Conservation (phyloP, 2,113 vertebrate species). For the Pelodiscus sinensis region DNA sequence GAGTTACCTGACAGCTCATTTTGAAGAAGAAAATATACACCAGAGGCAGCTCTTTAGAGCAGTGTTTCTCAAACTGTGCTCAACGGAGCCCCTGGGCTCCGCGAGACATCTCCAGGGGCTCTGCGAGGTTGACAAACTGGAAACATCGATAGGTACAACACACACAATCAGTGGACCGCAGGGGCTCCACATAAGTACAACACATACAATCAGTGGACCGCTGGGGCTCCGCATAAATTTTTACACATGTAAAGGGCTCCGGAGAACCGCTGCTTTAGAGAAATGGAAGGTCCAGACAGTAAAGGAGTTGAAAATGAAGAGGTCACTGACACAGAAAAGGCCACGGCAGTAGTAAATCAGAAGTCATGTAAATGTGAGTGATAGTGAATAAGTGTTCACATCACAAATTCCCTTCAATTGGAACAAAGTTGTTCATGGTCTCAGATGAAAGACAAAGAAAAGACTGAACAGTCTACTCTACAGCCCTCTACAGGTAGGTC, state of each 20-base stretch:
- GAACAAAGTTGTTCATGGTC: background rate
- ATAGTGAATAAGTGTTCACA: background rate
- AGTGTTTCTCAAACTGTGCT: too few relatives aligned
- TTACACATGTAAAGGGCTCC: too few relatives aligned
- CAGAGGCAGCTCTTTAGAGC: background rate
- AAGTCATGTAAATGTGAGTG: background rate
- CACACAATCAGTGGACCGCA: too few relatives aligned
- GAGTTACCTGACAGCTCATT: background rate
- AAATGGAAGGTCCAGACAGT: slow-evolving; percentile 6
- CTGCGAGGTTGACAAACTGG: too few relatives aligned
- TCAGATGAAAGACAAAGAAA: background rate
- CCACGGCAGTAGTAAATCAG: background rate
- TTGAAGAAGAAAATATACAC: background rate
- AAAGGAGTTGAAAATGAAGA: background rate
- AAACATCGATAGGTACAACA: too few relatives aligned
- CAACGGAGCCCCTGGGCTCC: too few relatives aligned
- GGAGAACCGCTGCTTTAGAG: background rate
- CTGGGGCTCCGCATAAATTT: too few relatives aligned
- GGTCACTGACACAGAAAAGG: background rate
- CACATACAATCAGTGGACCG: too few relatives aligned
- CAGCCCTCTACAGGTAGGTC: background rate
- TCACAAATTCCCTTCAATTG: background rate
- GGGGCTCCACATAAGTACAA: too few relatives aligned
- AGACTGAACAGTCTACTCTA: background rate
- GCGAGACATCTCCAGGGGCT: too few relatives aligned